Percentiles rank a stretch among this genome's conserved stretches.
phyloP scores from a whole-genome alignment of 2,113 vertebrate genomes.

The Melanerpes formicivorus region DNA sequence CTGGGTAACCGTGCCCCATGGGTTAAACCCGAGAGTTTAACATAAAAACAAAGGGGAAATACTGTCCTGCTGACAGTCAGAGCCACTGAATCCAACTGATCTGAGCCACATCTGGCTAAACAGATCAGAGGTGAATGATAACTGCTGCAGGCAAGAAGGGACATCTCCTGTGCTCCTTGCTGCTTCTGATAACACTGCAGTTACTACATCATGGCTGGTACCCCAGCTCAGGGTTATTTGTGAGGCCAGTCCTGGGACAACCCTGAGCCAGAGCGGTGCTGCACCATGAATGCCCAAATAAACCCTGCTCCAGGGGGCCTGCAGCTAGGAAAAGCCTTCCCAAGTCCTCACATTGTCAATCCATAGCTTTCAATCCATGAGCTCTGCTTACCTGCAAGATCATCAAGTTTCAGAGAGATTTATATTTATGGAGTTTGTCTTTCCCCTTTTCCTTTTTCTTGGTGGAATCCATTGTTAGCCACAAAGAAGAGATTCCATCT shows the following conservation, averaged over 20 bases:
- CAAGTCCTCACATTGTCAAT: neutral
- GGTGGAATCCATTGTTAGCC: neutral
- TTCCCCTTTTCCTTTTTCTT: neutral
- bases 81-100: neutral
- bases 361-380: neutral
- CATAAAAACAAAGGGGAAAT: neutral
- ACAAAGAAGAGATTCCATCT: neutral
- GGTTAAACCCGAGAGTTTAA: conserved; percentile 7
- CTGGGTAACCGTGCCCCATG: neutral
- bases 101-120: neutral
- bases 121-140: neutral
- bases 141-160: neutral
- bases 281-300: neutral
- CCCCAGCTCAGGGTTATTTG: accelerated
- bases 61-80: neutral
- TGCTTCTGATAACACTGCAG: neutral
- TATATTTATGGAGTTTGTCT: neutral
- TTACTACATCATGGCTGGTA: neutral
- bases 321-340: neutral
- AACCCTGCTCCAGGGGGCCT: neutral
- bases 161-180: neutral
- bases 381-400: neutral
- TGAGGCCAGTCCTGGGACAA: neutral
- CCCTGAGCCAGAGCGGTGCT: neutral
- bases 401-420: neutral